Base-by-base conservation (phyloP, 2,113 vertebrate species). In the Centropristis striata region DNA sequence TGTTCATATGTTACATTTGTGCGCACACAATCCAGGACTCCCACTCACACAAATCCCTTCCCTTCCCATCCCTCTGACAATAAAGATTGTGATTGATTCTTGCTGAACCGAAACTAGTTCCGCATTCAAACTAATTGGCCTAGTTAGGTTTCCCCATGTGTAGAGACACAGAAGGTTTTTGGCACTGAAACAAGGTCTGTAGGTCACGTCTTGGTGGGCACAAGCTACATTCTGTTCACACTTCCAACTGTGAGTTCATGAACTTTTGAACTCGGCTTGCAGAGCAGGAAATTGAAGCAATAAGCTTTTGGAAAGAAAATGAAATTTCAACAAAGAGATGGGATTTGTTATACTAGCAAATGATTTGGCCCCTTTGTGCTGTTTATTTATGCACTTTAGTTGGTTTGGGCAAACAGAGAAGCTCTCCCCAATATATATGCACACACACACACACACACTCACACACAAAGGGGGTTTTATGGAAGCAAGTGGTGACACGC, bases 201-300 rank as follows among this genome's bases (percentile, higher is more conserved):
- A 68, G 92, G 92, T 93, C 92, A 86, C n/a, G 85, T 90, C 90
- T 84, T 90, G 73, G 83, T 81, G 90, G 92, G 81, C 77, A 80
- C 88, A 81, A 57, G 75, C 76, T 87, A 69, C 84, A 65, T 74
- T 87, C 77, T 85, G 84, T 87, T 88, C 84, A 86, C 88, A 84
- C 88, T 90, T 79, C 69, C 87, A 81, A 82, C 90, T 84, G 87
- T 58, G 81, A 90, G 90, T 87, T 85, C 55, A 21, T 80, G 93
- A 91, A 92, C 93, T 88, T 75, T 86, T 91, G 88, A 92, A 92
- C 93, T 82, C 8, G 44, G 55, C 20, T 41, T 0, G 4, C 57
- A 36, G 51, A 71, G 71, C 81, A 82, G 88, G 87, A 91, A 86
- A 88, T 83, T 89, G 76, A 87, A 88, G 89, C 87, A 83, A 90